phyloP scores from a whole-genome alignment of 2,888 invertebrate species.

The Sminthurinus aureus region DNA sequence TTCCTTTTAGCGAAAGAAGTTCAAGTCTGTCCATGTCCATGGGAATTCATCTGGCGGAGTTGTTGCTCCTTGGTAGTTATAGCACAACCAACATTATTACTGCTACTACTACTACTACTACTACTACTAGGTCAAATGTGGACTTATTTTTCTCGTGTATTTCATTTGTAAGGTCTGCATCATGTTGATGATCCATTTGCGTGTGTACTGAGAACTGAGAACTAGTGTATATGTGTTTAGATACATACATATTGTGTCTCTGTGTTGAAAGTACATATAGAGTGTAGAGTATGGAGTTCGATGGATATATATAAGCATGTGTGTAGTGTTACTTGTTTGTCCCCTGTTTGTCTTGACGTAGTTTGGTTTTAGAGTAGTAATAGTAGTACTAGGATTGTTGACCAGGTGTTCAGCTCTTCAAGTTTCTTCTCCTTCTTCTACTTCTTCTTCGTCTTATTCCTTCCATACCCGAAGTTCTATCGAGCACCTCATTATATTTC shows the following conservation, averaged over 20 bases:
- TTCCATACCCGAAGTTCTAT: slow-evolving; percentile 12
- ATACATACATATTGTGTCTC: no score
- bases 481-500: slow-evolving; percentile 29
- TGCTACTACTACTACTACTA: background rate
- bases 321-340: slow-evolving; percentile 18
- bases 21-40: slow-evolving; percentile 33
- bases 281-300: no score
- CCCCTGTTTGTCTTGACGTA: slow-evolving; percentile 16
- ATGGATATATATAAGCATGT: background rate
- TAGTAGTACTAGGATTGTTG: slow-evolving; percentile 31
- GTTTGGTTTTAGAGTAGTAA: slow-evolving; percentile 10
- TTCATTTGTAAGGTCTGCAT: slow-evolving; percentile 1
- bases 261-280: no score
- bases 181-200: slow-evolving; percentile 20
- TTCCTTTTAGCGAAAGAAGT: slow-evolving; percentile 14
- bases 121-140: slow-evolving; percentile 18
- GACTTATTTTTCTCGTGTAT: background rate
- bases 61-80: slow-evolving; percentile 8
- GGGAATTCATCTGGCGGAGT: slow-evolving; percentile 40
- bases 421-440: slow-evolving; percentile 37
- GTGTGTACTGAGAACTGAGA: slow-evolving; percentile 7
- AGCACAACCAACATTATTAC: background rate
- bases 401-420: slow-evolving; percentile 42
- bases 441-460: slow-evolving; percentile 13
- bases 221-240: no score